Evolutionary conservation across 2,113 vertebrate genomes (phyloP).

Genomic region (Semicossyphus pulcher): DNA sequence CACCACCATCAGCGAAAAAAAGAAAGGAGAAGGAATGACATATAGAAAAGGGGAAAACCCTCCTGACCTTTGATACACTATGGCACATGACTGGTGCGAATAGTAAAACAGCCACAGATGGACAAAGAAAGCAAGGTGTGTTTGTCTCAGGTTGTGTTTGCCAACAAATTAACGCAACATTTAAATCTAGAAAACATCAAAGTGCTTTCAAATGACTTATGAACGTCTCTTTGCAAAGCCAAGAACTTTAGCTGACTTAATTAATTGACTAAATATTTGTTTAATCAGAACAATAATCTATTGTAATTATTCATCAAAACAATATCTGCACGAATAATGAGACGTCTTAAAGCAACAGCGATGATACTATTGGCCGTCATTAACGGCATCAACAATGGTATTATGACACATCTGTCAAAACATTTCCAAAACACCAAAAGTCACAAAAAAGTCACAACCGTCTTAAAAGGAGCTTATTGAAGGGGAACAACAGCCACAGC

Average conservation of each 20-base stretch:
- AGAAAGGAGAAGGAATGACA: slow-evolving; percentile 78
- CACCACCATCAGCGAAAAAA: slow-evolving; percentile 80
- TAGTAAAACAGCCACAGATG: slow-evolving; percentile 21
- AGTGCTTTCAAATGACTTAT: background rate
- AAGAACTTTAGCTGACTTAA: slow-evolving; percentile 20
- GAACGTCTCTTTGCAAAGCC: slow-evolving; percentile 9
- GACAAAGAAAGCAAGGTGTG: slow-evolving; percentile 21
- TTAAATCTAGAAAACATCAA: background rate
- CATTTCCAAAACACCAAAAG: slow-evolving; percentile 53
- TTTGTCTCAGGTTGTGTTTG: background rate
- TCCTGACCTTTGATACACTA: slow-evolving; percentile 55
- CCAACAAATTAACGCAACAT: background rate
- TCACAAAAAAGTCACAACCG: slow-evolving; percentile 50
- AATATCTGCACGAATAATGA: slow-evolving; percentile 29
- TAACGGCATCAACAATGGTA: slow-evolving; percentile 33
- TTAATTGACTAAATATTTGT: slow-evolving; percentile 27
- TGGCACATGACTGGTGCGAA: slow-evolving; percentile 59
- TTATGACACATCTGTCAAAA: slow-evolving; percentile 67
- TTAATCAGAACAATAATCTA: slow-evolving; percentile 43
- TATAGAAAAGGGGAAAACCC: slow-evolving; percentile 70
- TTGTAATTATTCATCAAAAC: slow-evolving; percentile 30
- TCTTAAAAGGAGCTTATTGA: slow-evolving; percentile 56
- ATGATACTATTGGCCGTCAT: slow-evolving; percentile 9
- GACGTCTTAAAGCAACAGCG: slow-evolving; percentile 6
- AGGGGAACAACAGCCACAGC: slow-evolving; percentile 41